Evolutionary conservation across 37 sponge, comb jelly and placozoan species (phyloP).

Genomic region (Amphimedon queenslandica): DNA sequence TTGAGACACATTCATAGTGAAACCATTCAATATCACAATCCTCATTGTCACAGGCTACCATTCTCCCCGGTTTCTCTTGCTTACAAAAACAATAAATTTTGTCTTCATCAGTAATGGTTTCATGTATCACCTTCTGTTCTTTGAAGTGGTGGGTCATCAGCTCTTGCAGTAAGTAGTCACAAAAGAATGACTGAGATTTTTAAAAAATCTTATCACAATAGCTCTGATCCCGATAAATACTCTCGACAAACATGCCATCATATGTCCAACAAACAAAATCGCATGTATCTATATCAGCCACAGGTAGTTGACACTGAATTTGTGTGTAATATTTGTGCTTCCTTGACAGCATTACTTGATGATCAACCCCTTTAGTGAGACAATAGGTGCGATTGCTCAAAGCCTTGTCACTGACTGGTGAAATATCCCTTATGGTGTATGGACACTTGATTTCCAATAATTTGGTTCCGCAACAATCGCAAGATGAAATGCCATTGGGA

Average conservation of each 20-base stretch:
- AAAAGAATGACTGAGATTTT: no score
- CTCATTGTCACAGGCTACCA: slow-evolving; percentile 24
- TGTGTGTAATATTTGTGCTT: background rate
- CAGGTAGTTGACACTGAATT: background rate
- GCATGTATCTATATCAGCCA: background rate
- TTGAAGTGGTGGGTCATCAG: background rate
- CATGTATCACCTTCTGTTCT: background rate
- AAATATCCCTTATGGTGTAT: background rate
- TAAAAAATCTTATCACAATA: no score
- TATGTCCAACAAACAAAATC: slow-evolving; percentile 6
- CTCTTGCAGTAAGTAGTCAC: background rate
- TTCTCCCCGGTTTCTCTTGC: background rate
- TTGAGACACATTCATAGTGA: slow-evolving; percentile 25
- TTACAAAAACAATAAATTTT: background rate
- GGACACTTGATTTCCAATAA: background rate
- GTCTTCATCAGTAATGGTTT: no score
- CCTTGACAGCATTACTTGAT: background rate
- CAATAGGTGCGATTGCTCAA: background rate
- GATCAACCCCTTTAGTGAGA: background rate
- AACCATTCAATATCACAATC: slow-evolving; percentile 29
- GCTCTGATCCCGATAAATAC: background rate
- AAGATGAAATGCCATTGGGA: background rate
- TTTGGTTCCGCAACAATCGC: background rate
- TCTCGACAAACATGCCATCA: background rate
- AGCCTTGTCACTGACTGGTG: background rate